phyloP scores from a whole-genome alignment of 2,113 vertebrate genomes.

The Sapajus apella region DNA sequence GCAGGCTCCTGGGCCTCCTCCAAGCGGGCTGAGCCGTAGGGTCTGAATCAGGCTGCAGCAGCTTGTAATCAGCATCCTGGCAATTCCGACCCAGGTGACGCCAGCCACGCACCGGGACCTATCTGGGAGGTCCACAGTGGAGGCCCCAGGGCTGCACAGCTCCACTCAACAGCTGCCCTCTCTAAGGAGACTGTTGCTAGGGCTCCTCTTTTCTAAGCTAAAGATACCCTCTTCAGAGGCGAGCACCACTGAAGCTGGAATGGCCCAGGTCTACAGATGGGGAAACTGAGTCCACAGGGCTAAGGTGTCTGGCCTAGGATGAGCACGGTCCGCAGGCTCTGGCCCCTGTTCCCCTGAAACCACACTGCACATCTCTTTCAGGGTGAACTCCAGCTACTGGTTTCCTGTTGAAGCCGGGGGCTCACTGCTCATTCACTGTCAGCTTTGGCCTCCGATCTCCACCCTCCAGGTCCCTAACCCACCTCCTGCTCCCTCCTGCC shows the following conservation, averaged over 20 bases:
- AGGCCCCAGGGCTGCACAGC: neutral
- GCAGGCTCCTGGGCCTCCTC: neutral
- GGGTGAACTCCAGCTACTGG: neutral
- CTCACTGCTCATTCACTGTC: accelerated
- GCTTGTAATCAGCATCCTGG: neutral
- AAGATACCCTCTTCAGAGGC: neutral
- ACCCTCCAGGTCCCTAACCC: neutral
- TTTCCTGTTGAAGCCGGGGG: neutral
- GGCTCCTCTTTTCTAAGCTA: neutral
- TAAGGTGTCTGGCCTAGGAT: neutral
- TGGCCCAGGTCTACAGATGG: neutral
- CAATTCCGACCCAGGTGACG: accelerated
- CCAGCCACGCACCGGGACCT: neutral
- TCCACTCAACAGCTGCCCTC: accelerated
- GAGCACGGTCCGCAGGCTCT: neutral
- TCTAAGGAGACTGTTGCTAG: neutral
- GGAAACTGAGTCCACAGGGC: neutral
- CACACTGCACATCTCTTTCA: neutral
- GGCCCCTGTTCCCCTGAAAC: neutral
- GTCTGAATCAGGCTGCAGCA: neutral
- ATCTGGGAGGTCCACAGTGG: neutral
- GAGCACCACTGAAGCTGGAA: neutral
- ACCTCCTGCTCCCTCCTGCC: neutral
- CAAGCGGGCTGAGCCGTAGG: too few species aligned
- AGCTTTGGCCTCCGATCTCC: accelerated